Evolutionary conservation across 1,140 invertebrate species (phyloP), one percentile per base, ranked within the genome.

Genomic region (Aphaenogaster ashmeadi): DNA sequence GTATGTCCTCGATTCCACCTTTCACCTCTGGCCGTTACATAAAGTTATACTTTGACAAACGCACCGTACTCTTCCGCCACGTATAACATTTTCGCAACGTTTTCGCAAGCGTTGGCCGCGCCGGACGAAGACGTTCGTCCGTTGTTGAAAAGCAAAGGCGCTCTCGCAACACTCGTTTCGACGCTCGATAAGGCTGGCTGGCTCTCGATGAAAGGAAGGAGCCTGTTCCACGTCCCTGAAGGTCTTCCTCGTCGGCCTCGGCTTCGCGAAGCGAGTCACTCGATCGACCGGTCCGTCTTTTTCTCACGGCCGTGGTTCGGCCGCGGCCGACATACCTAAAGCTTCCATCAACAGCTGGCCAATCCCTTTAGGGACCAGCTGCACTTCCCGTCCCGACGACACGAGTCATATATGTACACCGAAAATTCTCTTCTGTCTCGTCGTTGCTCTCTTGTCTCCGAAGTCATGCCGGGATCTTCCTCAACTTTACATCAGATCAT

Each of bases 311-410:
- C 88, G 89, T 91, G 87, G 86, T 81, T 92, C 81, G 84, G 27
- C 80, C 67, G 87, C 86, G 86, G 64, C 88, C 87, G 88, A 92
- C 88, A 92, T 91, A 91, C 88, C 92, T 91, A 93, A 93, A 93
- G 91, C 91, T 92, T 93, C 91, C 89, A 93, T 93, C 92, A 93
- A 94, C 93, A 94, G 93, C 93, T 93, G 93, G 91, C 92, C 91
- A 90, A 94, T 93, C 90, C 91, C 93, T 92, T 89, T 78, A 75
- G 83, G 78, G 66, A 89, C 92, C 93, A 94, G 93, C 93, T 94
- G 93, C 92, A 72, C 75, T 91, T 91, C 90, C 90, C 88, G 90
- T 77, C 87, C 78, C 21, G 44, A 83, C 89, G 90, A 90, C 86
- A 54, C 87, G 86, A 91, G 87, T 89, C 89, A 89, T 91, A 72